phyloP scores from a whole-genome alignment of 2,113 vertebrate species.

The Eubucco bourcierii region DNA sequence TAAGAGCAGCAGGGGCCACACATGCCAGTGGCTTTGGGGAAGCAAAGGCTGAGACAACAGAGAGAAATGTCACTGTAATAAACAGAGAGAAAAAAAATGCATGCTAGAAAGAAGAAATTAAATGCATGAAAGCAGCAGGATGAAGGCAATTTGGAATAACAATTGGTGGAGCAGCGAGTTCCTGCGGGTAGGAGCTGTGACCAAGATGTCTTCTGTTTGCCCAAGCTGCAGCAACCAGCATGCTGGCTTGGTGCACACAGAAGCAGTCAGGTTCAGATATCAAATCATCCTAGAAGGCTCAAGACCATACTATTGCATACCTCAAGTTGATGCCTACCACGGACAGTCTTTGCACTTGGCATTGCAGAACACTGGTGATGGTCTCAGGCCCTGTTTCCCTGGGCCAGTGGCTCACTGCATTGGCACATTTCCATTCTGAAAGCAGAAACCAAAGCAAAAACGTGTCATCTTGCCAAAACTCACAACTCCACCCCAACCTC shows the following conservation, averaged over 20 bases:
- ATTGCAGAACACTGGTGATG: not conserved
- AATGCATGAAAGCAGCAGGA: not conserved
- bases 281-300: not conserved
- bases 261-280: not conserved
- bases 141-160: not conserved
- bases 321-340: not conserved
- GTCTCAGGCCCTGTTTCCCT: not conserved
- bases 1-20: not conserved
- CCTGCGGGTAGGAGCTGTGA: not conserved
- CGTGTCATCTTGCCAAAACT: not conserved
- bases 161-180: not conserved
- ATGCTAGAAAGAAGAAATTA: not conserved
- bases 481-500: not conserved
- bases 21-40: not conserved
- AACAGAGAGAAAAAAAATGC: not conserved
- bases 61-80: not conserved
- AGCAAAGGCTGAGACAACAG: not conserved
- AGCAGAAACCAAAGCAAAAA: slow-evolving; percentile 22
- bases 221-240: not conserved
- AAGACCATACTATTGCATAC: not conserved
- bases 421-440: not conserved
- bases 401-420: not conserved
- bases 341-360: not conserved
- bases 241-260: not conserved
- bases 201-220: not conserved